Evolutionary conservation across 2,797 vertebrate genomes (phyloP).

Genomic region (Balearica regulorum): DNA sequence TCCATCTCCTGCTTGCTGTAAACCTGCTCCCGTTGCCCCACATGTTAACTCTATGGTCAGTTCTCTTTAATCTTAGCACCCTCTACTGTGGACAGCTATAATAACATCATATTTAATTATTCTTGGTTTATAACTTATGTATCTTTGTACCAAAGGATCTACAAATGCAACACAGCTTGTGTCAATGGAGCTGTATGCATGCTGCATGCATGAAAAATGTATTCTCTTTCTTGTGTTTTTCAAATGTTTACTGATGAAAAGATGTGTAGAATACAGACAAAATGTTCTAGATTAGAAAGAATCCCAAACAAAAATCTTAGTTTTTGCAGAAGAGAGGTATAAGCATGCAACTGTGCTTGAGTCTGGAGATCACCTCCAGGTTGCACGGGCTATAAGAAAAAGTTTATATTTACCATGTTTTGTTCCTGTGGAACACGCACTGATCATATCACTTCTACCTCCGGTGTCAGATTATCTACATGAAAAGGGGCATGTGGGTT

Average conservation of each 20-base stretch:
- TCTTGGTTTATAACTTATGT: not conserved
- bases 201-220: not conserved
- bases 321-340: not conserved
- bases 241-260: not conserved
- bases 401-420: not conserved
- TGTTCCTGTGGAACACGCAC: not conserved
- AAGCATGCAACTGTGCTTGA: not conserved
- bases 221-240: not conserved
- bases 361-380: not conserved
- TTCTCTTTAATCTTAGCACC: constrained; percentile 55
- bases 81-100: constrained; percentile 50
- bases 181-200: not conserved
- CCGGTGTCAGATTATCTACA: not conserved
- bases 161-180: not conserved
- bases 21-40: not conserved
- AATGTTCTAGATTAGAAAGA: not conserved
- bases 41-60: not conserved
- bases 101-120: constrained; percentile 1
- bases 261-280: not conserved
- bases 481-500: not conserved
- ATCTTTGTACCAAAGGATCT: not conserved
- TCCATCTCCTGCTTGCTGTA: not conserved
- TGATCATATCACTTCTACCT: not conserved
- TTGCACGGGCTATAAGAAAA: not conserved
- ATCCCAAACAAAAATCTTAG: not conserved